phyloP scores from a whole-genome alignment of 1,140 invertebrate genomes.

The Drosophila azteca region DNA sequence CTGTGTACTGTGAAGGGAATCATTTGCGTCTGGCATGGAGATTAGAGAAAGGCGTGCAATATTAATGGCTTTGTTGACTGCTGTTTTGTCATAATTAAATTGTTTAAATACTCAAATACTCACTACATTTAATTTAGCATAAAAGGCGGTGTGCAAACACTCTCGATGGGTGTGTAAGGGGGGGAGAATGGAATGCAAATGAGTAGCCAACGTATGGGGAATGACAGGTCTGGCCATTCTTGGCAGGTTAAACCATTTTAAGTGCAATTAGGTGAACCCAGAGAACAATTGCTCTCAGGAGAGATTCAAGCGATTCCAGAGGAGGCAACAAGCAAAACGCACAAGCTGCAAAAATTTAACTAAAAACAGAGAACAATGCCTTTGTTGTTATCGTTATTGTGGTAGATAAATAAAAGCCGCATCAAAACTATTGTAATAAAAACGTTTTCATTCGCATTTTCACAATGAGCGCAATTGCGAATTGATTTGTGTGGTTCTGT shows the following conservation, averaged over 20 bases:
- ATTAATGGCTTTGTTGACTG: constrained; percentile 25
- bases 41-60: constrained; percentile 5
- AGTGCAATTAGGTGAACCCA: constrained; percentile 29
- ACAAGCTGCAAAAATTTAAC: constrained; percentile 48
- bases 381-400: constrained; percentile 30
- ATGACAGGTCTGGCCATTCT: background rate
- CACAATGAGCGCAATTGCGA: constrained; percentile 65
- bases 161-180: constrained; percentile 12
- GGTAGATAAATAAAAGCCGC: constrained; percentile 67
- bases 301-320: background rate
- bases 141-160: constrained; percentile 25
- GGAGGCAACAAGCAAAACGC: too few relatives aligned
- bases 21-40: background rate
- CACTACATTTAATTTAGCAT: constrained; percentile 37
- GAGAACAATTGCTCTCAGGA: constrained; percentile 16
- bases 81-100: constrained; percentile 9
- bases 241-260: constrained; percentile 6
- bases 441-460: constrained; percentile 59
- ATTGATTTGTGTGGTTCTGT: constrained; percentile 75
- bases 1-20: background rate
- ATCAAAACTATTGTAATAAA: constrained; percentile 70
- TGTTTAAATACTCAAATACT: constrained; percentile 19
- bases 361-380: constrained; percentile 36
- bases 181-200: constrained; percentile 10
- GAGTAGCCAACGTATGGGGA: background rate